Evolutionary conservation across 2,797 vertebrate genomes (phyloP).

Genomic region (Lutjanus argentimaculatus): DNA sequence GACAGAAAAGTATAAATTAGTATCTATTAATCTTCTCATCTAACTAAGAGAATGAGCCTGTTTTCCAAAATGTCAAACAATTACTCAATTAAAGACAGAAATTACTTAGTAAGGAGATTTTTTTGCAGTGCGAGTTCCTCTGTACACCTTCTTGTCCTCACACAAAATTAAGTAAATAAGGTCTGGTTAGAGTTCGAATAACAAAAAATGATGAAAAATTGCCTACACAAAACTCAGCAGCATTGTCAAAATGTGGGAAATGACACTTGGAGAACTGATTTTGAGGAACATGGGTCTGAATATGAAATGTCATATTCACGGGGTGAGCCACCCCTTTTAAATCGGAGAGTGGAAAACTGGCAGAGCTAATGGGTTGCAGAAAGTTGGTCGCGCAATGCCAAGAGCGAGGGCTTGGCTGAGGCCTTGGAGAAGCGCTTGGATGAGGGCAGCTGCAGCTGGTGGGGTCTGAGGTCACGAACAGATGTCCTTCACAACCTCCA

Average conservation of each 20-base stretch:
- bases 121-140: too few relatives aligned
- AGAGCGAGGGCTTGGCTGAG: slow-evolving; percentile 60
- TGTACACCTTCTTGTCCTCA: too few relatives aligned
- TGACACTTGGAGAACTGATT: not conserved
- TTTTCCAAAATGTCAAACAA: too few relatives aligned
- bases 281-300: not conserved
- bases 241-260: too few relatives aligned
- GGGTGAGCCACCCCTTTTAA: slow-evolving; percentile 24
- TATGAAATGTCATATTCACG: not conserved
- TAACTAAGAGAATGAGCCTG: not conserved
- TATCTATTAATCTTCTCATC: not conserved
- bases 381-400: slow-evolving; percentile 51
- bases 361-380: slow-evolving; percentile 31
- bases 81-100: not conserved
- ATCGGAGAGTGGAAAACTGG: slow-evolving; percentile 47
- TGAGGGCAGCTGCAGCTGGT: slow-evolving; percentile 70
- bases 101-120: not conserved
- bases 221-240: too few relatives aligned
- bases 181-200: not conserved
- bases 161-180: too few relatives aligned
- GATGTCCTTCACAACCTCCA: slow-evolving; percentile 77
- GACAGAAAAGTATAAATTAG: not conserved
- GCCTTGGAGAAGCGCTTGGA: slow-evolving; percentile 63
- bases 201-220: too few relatives aligned
- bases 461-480: slow-evolving; percentile 72